Percentiles rank a stretch among this genome's conserved stretches.
Evolutionary conservation across 2,888 invertebrate species (phyloP).

Genomic region (Encarsia formosa): DNA sequence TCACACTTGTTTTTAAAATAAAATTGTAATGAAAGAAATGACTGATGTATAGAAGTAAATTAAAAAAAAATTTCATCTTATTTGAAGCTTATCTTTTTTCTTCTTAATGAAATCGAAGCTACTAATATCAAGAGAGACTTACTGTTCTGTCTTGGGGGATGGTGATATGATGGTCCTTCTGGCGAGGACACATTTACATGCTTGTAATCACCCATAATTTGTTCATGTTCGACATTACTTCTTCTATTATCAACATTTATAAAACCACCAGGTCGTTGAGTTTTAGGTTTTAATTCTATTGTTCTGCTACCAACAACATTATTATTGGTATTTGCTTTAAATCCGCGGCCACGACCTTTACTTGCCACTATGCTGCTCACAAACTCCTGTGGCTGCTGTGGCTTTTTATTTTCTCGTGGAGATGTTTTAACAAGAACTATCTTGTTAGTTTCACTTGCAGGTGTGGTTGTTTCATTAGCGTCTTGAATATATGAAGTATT

Average conservation of each 20-base stretch:
- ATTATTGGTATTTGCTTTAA: constrained; percentile 43
- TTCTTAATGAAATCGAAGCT: no score
- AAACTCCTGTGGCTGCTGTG: constrained; percentile 38
- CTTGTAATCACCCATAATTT: constrained; percentile 43
- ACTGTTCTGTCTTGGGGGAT: constrained; percentile 43
- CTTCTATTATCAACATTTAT: constrained; percentile 39
- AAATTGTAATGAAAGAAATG: no score
- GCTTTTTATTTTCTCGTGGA: constrained; percentile 40
- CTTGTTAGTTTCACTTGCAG: constrained; percentile 35
- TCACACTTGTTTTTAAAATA: not conserved
- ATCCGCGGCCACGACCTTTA: constrained; percentile 46
- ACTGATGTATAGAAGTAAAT: no score
- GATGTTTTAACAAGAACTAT: constrained; percentile 31
- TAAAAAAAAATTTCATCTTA: no score
- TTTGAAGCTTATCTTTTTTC: no score
- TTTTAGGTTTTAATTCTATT: constrained; percentile 43
- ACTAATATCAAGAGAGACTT: constrained; percentile 21
- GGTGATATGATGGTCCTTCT: constrained; percentile 39
- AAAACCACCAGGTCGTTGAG: constrained; percentile 38
- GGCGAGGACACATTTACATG: constrained; percentile 40
- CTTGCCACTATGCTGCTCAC: constrained; percentile 40
- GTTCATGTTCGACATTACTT: constrained; percentile 41
- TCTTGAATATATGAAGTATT: constrained; percentile 35
- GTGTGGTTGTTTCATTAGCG: constrained; percentile 37
- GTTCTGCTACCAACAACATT: constrained; percentile 42